Conservation (phyloP, 2,888 invertebrate species). For the Mechanitis mazaeus region DNA sequence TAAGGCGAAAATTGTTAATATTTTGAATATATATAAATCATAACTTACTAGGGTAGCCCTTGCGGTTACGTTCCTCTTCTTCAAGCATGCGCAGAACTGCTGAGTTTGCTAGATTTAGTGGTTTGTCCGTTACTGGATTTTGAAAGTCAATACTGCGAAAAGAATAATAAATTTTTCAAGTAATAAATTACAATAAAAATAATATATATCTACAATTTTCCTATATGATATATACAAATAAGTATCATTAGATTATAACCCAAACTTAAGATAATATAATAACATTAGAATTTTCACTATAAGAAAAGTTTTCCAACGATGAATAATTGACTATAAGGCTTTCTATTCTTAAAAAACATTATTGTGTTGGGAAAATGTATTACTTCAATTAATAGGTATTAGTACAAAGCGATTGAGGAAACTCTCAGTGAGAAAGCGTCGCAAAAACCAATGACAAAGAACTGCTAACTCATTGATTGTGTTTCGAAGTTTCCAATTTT, state of each 20-base stretch:
- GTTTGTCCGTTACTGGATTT: slow-evolving; percentile 82
- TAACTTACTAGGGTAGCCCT: slow-evolving; percentile 79
- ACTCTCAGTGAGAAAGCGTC: slow-evolving; percentile 48
- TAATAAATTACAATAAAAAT: background rate
- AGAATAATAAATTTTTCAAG: slow-evolving; percentile 17
- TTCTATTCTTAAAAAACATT: slow-evolving; percentile 31
- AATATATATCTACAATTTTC: background rate
- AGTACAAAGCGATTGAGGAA: slow-evolving; percentile 39
- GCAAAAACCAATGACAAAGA: slow-evolving; percentile 38
- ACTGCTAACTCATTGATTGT: slow-evolving; percentile 35
- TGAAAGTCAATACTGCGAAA: slow-evolving; percentile 86
- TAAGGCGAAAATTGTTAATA: background rate
- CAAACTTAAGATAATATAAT: background rate
- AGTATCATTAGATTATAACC: background rate
- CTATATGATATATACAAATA: background rate
- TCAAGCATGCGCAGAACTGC: slow-evolving; percentile 90
- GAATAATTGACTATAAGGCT: background rate
- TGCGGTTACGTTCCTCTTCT: slow-evolving; percentile 85
- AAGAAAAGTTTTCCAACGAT: too few relatives aligned
- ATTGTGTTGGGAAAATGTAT: slow-evolving; percentile 45
- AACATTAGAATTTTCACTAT: too few relatives aligned
- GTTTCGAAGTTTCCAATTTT: slow-evolving; percentile 32
- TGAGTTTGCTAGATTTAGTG: slow-evolving; percentile 88
- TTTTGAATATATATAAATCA: too few relatives aligned
- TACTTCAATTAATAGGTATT: slow-evolving; percentile 37